Evolutionary conservation across 2,888 invertebrate species (phyloP), one percentile per base, ranked within the genome.

Genomic region (Boloria selene): DNA sequence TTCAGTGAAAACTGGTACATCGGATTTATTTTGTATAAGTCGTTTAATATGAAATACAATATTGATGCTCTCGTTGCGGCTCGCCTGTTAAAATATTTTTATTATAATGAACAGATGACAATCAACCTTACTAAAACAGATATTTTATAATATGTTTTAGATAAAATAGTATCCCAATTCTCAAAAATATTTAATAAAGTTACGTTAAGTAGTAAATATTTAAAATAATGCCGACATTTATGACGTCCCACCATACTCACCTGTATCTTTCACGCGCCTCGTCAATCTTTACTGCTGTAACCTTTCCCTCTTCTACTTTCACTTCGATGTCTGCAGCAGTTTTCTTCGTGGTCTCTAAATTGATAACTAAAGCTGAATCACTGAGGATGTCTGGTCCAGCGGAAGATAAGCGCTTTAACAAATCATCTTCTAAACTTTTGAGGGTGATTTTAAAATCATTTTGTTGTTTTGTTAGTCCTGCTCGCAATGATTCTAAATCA

Each of bases 1-100:
- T 98, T 98, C 65, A 98, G 88, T 0, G 98, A 98, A 89, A 98
- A 98, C 85, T 98, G 98, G 86, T 99, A 99, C 82, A 99, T 97
- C 53, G 97, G 97, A 86, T 98, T 98, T 77, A 98, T 98, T 86
- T 97, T 97, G 88, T 95, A 94, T 59, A 99, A 87, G 78, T 98
- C 98, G 80, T 97, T 98, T 68, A 99, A 91, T 70, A 98, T 97
- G 83, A 99, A 99, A 85, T 98, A 98, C 0, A 98, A 92, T 0
- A 98, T 93, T 0, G 98, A 98, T 0, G 98, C 98, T 68, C 98
- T 90, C 0, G 95, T 93, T 0, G 98, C 98, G 0, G 97, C 98
- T 6, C 96, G 95, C 71, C 95, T 93, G 79, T 52, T 50, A 7
- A 42, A 26, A 47, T 52, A 22, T 26, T 26, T n/a, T 13, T 55